Base-by-base conservation (phyloP, 2,113 vertebrate genomes). In the Caranx ignobilis region DNA sequence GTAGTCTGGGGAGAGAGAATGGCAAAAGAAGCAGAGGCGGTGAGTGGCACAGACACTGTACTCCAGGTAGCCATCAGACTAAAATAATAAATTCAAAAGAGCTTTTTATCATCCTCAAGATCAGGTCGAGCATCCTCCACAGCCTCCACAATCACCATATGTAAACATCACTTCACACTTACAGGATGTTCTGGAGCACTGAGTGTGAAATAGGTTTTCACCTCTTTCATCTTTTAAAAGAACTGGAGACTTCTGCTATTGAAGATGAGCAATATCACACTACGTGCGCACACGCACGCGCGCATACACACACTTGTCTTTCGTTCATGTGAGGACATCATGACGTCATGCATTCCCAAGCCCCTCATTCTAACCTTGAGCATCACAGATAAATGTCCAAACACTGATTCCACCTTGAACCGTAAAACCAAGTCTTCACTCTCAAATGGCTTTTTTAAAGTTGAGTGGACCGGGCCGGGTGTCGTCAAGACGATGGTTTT, bases 1-100 rank as follows among this genome's bases (percentile, higher is more conserved):
- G 0, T 99, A 99, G 92, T 99, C 98, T 99, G 91, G 37, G 62
- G 41, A 39, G 35, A 57, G 48, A 68, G 60, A 72, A 19, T 69
- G n/a, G 34, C 4, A 67, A 70, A n/a, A 34, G 31, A 45, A 34
- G 18, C 34, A 55, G 55, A 71, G 48, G 18, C 19, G 26, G 60
- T 41, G 26, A 50, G 41, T 6, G 34, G 62, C 21, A 5, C 52
- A 74, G 59, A 59, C n/a, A 19, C 39, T 34, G 60, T 3, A 41
- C 11, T 41, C 8, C 6, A 78, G 26, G 59, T 26, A 69, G 65
- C 11, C 16, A 65, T 71, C 32, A 61, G 21, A 59, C 54, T 63
- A 15, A 71, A 56, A 66, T 26, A 59, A 54, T 37, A 79, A 57
- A 74, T 59, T 60, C 41, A 60, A 80, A 72, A 63, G 32, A 54